Conservation (phyloP, 2,113 vertebrate genomes). For the Nesogale talazaci region DNA sequence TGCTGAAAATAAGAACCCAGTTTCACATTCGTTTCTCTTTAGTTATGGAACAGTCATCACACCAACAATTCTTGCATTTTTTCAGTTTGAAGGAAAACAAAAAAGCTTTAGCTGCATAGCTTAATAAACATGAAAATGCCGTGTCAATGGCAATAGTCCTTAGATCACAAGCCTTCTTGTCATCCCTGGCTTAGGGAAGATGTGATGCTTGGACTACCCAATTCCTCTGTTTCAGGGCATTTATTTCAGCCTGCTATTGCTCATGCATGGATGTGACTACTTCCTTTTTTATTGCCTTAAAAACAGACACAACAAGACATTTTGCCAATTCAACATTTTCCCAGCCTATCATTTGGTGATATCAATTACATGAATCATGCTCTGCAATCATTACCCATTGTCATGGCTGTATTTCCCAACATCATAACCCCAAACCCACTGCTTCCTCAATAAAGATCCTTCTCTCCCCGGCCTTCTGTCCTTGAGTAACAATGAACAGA, state of each 20-base stretch:
- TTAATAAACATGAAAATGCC: not conserved
- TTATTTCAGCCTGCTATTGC: not conserved
- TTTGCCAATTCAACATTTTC: not conserved
- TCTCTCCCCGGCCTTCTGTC: not conserved
- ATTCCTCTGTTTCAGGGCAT: not conserved
- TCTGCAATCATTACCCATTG: not conserved
- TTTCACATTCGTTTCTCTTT: not conserved
- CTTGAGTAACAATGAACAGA: not conserved
- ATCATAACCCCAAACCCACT: not conserved
- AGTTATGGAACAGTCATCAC: not conserved
- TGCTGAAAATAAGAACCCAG: constrained; percentile 52
- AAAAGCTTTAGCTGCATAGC: too few species aligned
- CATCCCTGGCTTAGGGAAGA: not conserved
- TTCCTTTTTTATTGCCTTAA: not conserved
- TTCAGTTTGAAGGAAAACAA: not conserved
- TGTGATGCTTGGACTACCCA: not conserved
- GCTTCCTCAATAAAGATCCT: not conserved
- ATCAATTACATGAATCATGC: not conserved
- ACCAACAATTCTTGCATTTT: not conserved
- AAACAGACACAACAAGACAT: not conserved
- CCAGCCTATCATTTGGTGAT: not conserved
- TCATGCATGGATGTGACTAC: not conserved
- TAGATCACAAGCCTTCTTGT: not conserved
- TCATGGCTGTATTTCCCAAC: not conserved
- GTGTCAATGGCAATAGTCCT: not conserved